Base-by-base conservation (phyloP, 1,140 invertebrate species). In the Ptiloglossa arizonensis region DNA sequence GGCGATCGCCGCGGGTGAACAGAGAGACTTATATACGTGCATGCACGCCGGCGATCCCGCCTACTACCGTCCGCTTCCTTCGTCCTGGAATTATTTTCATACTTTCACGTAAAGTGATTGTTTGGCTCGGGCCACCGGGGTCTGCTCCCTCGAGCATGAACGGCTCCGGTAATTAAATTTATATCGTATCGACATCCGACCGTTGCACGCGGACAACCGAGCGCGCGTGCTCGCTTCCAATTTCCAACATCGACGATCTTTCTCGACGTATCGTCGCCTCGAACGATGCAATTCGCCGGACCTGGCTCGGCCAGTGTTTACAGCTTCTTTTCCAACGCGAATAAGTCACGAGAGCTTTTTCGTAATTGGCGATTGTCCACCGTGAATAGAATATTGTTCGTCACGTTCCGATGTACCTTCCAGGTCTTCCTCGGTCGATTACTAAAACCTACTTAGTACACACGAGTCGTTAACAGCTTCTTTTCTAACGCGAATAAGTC, bases 61-160 rank as follows among this genome's bases (percentile, higher is more conserved):
- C 71, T 62, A 66, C 71, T 60, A 38, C 72, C 56, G 68, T 81
- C 78, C 59, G 82, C 81, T 88, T 88, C 68, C 84, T 87, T 81
- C 83, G 83, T 81, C 66, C 59, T 52, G 83, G 88, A 89, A 90
- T 90, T 88, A 91, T 91, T 90, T 91, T 87, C 88, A 91, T 91
- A 91, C 90, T 92, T 91, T 92, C 90, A 91, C 90, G 89, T 91
- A 90, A 89, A 91, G 90, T 91, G 91, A 91, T 92, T 92, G 91
- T 91, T 91, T 90, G 84, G 85, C 75, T 83, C 74, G 80, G 86
- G 86, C 86, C 86, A 87, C 84, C 79, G 86, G 86, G 86, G 87
- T 88, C 86, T 90, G 89, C 87, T 90, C 87, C 86, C 64, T 90
- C 86, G 87, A 89, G 90, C 90, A 90, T 91, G 89, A 91, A 91